These are phyloP conservation scores for Callipepla squamata DNA, from an alignment of 2,113 vertebrate species.

Conservation along the genomic window DNA sequence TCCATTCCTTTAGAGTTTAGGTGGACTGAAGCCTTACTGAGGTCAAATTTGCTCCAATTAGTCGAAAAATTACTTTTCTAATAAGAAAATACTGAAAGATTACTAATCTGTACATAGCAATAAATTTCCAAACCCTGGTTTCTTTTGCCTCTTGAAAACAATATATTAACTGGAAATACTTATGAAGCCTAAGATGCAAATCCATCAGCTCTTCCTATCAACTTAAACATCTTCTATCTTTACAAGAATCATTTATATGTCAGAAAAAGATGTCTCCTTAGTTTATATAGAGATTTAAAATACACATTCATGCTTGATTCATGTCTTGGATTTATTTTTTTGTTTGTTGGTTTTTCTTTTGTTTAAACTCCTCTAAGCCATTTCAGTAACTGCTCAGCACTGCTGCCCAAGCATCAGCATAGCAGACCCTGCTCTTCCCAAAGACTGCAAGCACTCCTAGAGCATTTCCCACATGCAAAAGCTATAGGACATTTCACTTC, in stretches of 20 bases:
- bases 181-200: not conserved
- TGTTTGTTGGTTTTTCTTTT: not conserved
- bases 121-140: accelerated
- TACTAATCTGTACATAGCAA: not conserved
- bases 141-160: not conserved
- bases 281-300: not conserved
- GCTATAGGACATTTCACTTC: not conserved
- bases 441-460: not conserved
- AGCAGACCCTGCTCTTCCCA: not conserved
- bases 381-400: not conserved
- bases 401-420: not conserved
- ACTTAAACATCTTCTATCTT: not conserved
- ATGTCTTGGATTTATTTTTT: not conserved
- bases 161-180: not conserved
- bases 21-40: not conserved
- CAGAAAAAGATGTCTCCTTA: not conserved
- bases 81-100: not conserved
- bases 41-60: not conserved
- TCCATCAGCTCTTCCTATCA: not conserved
- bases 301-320: not conserved
- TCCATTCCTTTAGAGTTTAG: not conserved
- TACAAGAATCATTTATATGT: not conserved
- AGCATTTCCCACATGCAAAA: not conserved
- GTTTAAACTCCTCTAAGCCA: not conserved
- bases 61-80: not conserved